phyloP scores from a whole-genome alignment of 2,113 vertebrate species.

The Electrona antarctica region DNA sequence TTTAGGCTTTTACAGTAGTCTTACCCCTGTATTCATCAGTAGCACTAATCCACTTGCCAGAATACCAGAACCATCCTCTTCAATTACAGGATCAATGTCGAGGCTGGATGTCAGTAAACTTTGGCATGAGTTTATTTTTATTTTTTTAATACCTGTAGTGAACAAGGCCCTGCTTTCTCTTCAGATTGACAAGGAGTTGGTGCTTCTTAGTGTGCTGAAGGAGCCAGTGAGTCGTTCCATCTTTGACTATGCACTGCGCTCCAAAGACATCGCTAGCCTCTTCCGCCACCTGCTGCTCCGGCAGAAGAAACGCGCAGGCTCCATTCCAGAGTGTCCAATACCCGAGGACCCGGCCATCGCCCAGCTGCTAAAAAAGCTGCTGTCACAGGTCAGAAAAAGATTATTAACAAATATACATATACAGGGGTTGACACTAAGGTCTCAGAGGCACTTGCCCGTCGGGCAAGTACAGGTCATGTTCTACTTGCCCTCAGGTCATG shows the following conservation, averaged over 20 bases:
- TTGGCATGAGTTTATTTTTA: too few relatives aligned
- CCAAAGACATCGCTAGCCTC: slow-evolving; percentile 92
- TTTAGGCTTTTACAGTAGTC: too few relatives aligned
- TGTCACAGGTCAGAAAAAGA: slow-evolving; percentile 87
- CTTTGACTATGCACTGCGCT: slow-evolving; percentile 95
- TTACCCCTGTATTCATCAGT: neutral
- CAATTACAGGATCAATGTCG: neutral
- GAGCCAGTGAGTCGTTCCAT: slow-evolving; percentile 95
- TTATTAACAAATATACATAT: neutral
- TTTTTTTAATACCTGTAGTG: too few relatives aligned
- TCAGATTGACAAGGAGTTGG: slow-evolving; percentile 96
- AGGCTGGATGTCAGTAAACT: too few relatives aligned
- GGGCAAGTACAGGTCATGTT: too few relatives aligned
- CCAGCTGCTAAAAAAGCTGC: slow-evolving; percentile 94
- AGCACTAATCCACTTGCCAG: neutral
- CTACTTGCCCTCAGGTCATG: too few relatives aligned
- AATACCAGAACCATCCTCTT: neutral
- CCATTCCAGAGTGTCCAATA: slow-evolving; percentile 86
- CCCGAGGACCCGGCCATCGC: slow-evolving; percentile 92
- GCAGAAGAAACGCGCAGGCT: slow-evolving; percentile 89
- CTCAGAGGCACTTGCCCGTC: neutral
- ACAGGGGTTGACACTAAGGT: neutral
- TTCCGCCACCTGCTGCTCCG: slow-evolving; percentile 92
- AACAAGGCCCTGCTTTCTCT: neutral
- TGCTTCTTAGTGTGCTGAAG: slow-evolving; percentile 94